Evolutionary conservation across 2,888 invertebrate genomes (phyloP), one percentile per base, ranked within the genome.

Genomic region (Brachylomia viminalis): DNA sequence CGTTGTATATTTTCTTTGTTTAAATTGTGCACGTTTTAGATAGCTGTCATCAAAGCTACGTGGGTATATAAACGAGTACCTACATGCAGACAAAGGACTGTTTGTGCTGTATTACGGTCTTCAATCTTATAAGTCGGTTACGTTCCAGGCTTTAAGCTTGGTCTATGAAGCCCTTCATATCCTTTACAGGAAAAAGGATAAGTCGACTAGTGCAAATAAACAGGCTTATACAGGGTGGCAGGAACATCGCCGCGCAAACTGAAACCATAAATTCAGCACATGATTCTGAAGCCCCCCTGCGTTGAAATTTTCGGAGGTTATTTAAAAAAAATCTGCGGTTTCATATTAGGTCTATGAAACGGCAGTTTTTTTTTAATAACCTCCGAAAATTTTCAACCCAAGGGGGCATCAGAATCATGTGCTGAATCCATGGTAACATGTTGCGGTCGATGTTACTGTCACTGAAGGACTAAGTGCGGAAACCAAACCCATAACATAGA

Each of bases 101-200:
- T 38, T 47, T 70, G 71, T 58, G 13, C 49, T 68, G 47, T 71
- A 49, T 76, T 38, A 61, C 64, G 82, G 77, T 73, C 67, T 65
- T 81, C 65, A 72, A 83, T 82, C 77, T 82, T 85, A 82, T 85
- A 83, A 85, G 83, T 77, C 77, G 45, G 69, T 72, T 71, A 77
- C 52, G 42, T 62, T 62, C 65, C 54, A 49, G 77, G 68, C 61
- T 82, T 49, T 42, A 82, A 68, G 74, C 82, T 5, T 38, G 33
- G 61, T 45, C 42, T 74, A 58, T 20, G 83, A 83, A 83, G 78
- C 85, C 83, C 52, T 77, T 72, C 27, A 75, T 74, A 65, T 69
- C 71, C 71, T 62, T 77, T 77, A 62, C 68, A 72, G 71, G 70
- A 52, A 61, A 68, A 67, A 59, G 64, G 56, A 61, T 69, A 58